Base-by-base conservation (phyloP, 1,140 invertebrate species). In the Oedothorax gibbosus region DNA sequence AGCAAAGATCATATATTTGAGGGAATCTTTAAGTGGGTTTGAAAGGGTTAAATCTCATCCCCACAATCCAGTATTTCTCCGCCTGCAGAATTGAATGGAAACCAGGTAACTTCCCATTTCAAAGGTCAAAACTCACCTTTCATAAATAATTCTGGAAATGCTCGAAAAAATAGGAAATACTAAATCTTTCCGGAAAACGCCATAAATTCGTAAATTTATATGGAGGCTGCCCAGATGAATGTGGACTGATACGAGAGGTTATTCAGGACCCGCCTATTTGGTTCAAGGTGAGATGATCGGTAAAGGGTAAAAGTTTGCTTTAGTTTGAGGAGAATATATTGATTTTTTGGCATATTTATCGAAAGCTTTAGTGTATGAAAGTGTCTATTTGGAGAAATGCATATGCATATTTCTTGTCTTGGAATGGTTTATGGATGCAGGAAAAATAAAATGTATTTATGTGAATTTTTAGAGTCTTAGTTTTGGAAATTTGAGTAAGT, bases 131-230 rank as follows among this genome's bases (percentile, higher is more conserved):
- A 35, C 71, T 71, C 54, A 49, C n/a, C n/a, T 18, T 57, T 68
- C 78, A 81, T 81, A 81, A 81, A 81, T 81, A 81, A 81, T 57
- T 60, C n/a, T 21, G 18, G 64, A 81, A 81, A 81, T 71, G 66
- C 66, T 14, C 66, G 64, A 81, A 81, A 71, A 81, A 81, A 81
- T 71, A 64, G 51, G 78, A 81, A 81, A 81, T 81, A 81, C 65
- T 81, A 81, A 81, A 81, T 81, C 78, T 81, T 81, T 15, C 9
- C 10, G 69, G 66, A 54, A 81, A 81, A 81, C 64, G 64, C 66
- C 71, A 81, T 81, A 81, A 81, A 81, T 81, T 81, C 78, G 12
- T 18, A 56, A 81, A 81, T 81, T 81, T 81, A 60, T 71, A 60
- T 49, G 53, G 77, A 56, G 20, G 78, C 53, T 11, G 15, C n/a